phyloP scores from a whole-genome alignment of 2,113 vertebrate species.

The Bombycilla garrulus region DNA sequence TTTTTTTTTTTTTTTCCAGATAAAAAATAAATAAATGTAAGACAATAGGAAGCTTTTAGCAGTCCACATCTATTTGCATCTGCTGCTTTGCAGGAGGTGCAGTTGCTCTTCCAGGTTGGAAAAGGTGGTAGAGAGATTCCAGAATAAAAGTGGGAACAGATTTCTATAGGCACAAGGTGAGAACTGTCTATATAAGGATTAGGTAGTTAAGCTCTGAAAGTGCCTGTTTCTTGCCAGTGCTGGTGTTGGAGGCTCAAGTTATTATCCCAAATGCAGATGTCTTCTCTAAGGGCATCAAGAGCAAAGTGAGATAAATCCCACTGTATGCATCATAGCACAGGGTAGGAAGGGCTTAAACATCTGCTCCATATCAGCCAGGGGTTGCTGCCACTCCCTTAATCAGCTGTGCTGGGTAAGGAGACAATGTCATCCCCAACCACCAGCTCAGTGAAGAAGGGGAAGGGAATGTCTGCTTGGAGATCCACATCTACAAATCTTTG shows the following conservation, averaged over 20 bases:
- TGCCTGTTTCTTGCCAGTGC: neutral
- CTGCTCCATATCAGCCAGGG: rapidly evolving
- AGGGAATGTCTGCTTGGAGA: neutral
- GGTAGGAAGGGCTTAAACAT: neutral
- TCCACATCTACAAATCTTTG: neutral
- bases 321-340: rapidly evolving
- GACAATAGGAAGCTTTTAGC: neutral
- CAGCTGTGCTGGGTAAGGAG: neutral
- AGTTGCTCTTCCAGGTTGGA: neutral
- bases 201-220: neutral
- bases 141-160: neutral
- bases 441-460: rapidly evolving
- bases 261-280: neutral
- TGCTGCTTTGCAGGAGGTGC: neutral
- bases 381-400: neutral
- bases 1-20: neutral
- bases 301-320: neutral
- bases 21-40: neutral
- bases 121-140: neutral
- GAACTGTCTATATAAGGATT: neutral
- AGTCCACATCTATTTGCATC: neutral
- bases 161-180: neutral
- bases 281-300: neutral
- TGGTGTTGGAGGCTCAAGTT: neutral
- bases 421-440: neutral